Evolutionary conservation across 1,140 invertebrate species (phyloP).

Genomic region (Pentalonia nigronervosa): DNA sequence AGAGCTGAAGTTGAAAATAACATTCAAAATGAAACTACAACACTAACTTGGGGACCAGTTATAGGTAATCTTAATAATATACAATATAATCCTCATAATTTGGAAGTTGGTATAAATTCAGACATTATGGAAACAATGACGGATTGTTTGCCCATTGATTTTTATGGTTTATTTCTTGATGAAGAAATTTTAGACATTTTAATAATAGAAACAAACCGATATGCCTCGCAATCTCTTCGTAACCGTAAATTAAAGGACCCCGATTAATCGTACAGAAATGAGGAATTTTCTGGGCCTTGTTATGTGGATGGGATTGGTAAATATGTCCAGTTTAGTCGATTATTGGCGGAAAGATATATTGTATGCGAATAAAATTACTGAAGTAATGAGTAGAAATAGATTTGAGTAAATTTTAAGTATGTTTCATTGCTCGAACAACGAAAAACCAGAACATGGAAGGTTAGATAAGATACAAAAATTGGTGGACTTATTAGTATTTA

Average conservation of each 20-base stretch:
- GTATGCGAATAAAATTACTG: slow-evolving; percentile 49
- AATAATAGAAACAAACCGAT: slow-evolving; percentile 20
- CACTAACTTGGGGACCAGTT: background rate
- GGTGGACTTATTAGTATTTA: slow-evolving; percentile 59
- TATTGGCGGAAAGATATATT: slow-evolving; percentile 55
- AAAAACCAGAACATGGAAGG: slow-evolving; percentile 42
- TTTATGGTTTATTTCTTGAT: slow-evolving; percentile 8
- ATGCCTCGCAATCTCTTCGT: background rate
- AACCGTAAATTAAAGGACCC: background rate
- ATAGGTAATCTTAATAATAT: slow-evolving; percentile 21
- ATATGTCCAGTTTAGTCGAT: slow-evolving; percentile 24
- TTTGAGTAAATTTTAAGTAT: slow-evolving; percentile 53
- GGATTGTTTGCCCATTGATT: background rate
- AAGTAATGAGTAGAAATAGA: slow-evolving; percentile 51
- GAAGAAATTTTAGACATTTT: background rate
- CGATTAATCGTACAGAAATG: slow-evolving; percentile 24
- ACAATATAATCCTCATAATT: background rate
- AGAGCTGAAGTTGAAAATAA: no score
- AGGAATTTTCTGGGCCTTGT: slow-evolving; percentile 27
- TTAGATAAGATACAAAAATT: slow-evolving; percentile 61
- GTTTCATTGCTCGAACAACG: slow-evolving; percentile 55
- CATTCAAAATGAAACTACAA: background rate
- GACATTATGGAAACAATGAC: background rate
- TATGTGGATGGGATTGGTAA: slow-evolving; percentile 51
- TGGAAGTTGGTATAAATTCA: background rate